Conservation (phyloP, 2,797 vertebrate genomes). For the Enteromius argenteus region DNA sequence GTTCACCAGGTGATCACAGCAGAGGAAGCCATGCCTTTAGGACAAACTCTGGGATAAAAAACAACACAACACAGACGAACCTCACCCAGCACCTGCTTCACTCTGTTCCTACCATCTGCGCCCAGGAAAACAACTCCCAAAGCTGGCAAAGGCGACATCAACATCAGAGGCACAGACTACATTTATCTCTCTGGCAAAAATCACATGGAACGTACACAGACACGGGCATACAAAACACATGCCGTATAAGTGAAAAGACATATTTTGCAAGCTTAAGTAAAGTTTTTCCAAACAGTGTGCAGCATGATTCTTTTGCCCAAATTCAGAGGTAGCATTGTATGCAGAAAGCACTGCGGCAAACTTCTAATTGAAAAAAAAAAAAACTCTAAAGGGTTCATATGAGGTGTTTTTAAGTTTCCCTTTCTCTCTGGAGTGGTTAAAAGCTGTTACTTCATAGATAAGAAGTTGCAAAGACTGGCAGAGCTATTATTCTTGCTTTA, state of each 20-base stretch:
- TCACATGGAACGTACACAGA: slow-evolving; percentile 31
- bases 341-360: background rate
- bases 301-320: background rate
- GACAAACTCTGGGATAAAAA: slow-evolving; percentile 56
- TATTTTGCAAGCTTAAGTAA: background rate
- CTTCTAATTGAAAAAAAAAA: background rate
- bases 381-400: too few species aligned
- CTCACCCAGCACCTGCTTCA: slow-evolving; percentile 67
- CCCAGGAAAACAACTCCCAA: slow-evolving; percentile 56
- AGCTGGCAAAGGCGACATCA: slow-evolving; percentile 27
- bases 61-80: slow-evolving; percentile 59
- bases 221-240: slow-evolving; percentile 3
- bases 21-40: slow-evolving; percentile 53
- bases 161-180: slow-evolving; percentile 33
- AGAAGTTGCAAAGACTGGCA: too few species aligned
- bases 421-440: too few species aligned
- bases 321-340: background rate
- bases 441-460: too few species aligned
- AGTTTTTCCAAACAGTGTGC: background rate
- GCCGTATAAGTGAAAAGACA: background rate
- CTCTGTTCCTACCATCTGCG: slow-evolving; percentile 74
- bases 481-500: too few species aligned
- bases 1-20: slow-evolving; percentile 44
- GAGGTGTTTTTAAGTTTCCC: too few species aligned
- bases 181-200: slow-evolving; percentile 51